Base-by-base conservation (phyloP, 2,888 invertebrate species). In the Arctia plantaginis region DNA sequence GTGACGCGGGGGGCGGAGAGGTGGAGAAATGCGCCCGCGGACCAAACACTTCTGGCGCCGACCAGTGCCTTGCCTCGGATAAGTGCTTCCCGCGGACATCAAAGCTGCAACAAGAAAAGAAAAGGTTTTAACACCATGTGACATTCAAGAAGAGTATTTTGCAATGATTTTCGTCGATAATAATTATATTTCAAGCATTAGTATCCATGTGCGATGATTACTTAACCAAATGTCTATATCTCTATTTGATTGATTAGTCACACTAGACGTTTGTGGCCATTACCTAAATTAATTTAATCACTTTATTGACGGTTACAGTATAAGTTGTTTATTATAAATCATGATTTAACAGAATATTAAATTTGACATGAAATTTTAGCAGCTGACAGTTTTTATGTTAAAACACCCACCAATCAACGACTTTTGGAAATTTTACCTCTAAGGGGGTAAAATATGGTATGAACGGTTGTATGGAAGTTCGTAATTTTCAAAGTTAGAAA, bases 21-120 rank as follows among this genome's bases (percentile, higher is more conserved):
- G 98, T 97, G 89, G 97, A 96, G 96, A 98, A 98, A 96, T 98
- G 97, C 81, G 98, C 98, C 85, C 98, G 97, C 78, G 97, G 97
- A 51, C 98, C 98, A 93, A 98, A 98, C 88, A 98, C 97, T 92
- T 98, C 97, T 75, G 98, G 97, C 74, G 98, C 97, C 64, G 98
- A 98, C 97, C 98, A 98, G 95, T 98, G 98, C 73, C 97, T 96
- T 68, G 98, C 98, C 88, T 98, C 97, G 71, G 97, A 96, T 85
- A 98, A 95, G 83, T 97, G 97, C 93, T 98, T 98, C 87, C 98
- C 98, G 82, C 98, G 97, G 35, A 98, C 98, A 95, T 98, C 98
- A 93, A 98, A 98, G 93, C 98, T 98, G 97, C 0, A 96, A 97
- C 88, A 89, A 91, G 3, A 1, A 12, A 30, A 8, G 13, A 12